A percentile compares a stretch with the other conserved stretches of the same genome.
These are phyloP conservation scores for Leuciscus waleckii DNA, from an alignment of 2,797 vertebrate genomes.

Conservation along the genomic window DNA sequence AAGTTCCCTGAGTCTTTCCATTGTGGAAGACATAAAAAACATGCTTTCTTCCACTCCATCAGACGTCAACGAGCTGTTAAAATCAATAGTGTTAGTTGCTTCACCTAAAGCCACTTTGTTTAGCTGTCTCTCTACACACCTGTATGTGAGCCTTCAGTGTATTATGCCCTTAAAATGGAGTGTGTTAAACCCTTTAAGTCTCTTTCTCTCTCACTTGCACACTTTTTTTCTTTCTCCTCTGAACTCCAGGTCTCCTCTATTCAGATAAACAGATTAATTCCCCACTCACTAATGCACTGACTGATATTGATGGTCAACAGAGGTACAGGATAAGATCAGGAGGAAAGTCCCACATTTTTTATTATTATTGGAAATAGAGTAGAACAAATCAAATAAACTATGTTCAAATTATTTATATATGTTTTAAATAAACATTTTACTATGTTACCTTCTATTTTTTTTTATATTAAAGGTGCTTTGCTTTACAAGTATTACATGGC, in stretches of 20 bases:
- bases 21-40: conserved; percentile 4
- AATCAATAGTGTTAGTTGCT: conserved; percentile 10
- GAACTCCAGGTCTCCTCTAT: background rate
- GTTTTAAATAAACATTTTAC: background rate
- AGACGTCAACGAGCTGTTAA: background rate
- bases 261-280: conserved; percentile 26
- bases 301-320: background rate
- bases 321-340: background rate
- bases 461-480: background rate
- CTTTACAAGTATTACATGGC: background rate
- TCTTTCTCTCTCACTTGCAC: background rate
- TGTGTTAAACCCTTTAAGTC: background rate
- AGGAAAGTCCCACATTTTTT: background rate
- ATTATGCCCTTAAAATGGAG: background rate
- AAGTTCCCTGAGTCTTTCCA: background rate
- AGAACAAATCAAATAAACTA: background rate
- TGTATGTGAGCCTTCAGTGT: background rate
- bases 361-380: background rate
- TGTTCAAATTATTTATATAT: too few species aligned
- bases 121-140: background rate
- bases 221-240: background rate
- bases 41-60: background rate
- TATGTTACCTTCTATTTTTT: conserved; percentile 10
- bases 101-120: background rate
- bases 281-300: background rate